Percentiles rank a stretch among this genome's conserved stretches.
Evolutionary conservation across 2,888 invertebrate species (phyloP).

Genomic region (Zhengitettix transpicula): DNA sequence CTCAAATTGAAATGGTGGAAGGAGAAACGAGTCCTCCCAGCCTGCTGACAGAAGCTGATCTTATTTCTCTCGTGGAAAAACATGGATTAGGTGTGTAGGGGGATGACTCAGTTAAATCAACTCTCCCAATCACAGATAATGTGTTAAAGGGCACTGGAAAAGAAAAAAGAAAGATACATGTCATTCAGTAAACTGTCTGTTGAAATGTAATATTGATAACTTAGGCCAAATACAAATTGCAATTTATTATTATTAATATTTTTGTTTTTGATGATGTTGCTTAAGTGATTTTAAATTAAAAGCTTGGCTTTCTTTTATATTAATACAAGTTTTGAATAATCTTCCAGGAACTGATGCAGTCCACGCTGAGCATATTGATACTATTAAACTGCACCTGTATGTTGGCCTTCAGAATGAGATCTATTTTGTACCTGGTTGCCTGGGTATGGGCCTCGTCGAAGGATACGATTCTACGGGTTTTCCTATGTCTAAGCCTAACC

Average conservation of each 20-base stretch:
- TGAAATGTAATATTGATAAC: too few species aligned
- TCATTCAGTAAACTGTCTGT: too few species aligned
- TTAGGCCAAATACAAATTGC: too few species aligned
- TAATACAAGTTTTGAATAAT: not conserved
- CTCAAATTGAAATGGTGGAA: constrained; percentile 51
- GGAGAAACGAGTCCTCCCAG: constrained; percentile 78
- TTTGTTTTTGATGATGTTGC: too few species aligned
- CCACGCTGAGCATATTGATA: constrained; percentile 98
- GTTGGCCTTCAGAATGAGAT: constrained; percentile 61
- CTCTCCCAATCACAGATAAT: too few species aligned
- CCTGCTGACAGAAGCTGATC: constrained; percentile 89
- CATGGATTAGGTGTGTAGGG: constrained; percentile 69
- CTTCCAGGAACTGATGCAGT: constrained; percentile 83
- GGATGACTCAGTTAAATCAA: too few species aligned
- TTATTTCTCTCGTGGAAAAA: constrained; percentile 97
- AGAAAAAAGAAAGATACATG: too few species aligned
- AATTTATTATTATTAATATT: too few species aligned
- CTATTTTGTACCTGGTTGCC: constrained; percentile 75
- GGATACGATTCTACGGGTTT: constrained; percentile 90
- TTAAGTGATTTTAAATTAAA: too few species aligned
- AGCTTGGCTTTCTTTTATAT: too few species aligned
- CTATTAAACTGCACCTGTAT: constrained; percentile 82
- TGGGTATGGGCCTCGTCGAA: constrained; percentile 92
- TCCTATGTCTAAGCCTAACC: constrained; percentile 75
- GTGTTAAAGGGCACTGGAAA: too few species aligned